These are phyloP conservation scores for Potamarius usumacintae DNA, from an alignment of 2,113 vertebrate species.

Conservation along the genomic window DNA sequence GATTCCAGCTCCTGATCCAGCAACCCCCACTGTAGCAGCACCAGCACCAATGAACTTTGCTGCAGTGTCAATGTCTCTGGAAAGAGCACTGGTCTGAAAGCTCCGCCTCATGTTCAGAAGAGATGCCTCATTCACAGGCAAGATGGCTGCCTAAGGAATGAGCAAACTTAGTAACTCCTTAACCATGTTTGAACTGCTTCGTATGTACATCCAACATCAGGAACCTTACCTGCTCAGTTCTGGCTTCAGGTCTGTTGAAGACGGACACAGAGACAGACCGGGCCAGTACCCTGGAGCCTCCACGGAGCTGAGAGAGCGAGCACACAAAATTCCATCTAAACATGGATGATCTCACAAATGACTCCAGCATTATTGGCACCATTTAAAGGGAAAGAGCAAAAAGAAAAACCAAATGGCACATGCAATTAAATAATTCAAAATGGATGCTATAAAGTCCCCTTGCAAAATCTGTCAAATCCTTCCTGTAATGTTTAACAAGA, in stretches of 20 bases:
- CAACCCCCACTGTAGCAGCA: conserved; percentile 79
- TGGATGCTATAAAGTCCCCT: neutral
- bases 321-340: neutral
- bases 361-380: neutral
- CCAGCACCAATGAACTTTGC: conserved; percentile 80
- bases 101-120: conserved; percentile 60
- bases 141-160: conserved; percentile 52
- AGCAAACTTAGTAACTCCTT: neutral
- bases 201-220: neutral
- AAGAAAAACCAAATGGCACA: neutral
- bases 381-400: neutral
- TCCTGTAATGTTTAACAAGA: neutral
- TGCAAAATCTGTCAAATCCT: neutral
- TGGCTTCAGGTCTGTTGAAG: conserved; percentile 72
- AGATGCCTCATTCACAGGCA: conserved; percentile 63
- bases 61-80: conserved; percentile 77
- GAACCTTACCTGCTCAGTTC: conserved; percentile 67
- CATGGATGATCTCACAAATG: neutral
- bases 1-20: conserved; percentile 78
- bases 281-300: conserved; percentile 75
- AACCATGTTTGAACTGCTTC: neutral
- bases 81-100: conserved; percentile 74
- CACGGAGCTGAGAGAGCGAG: conserved; percentile 66
- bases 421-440: neutral
- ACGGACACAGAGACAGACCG: conserved; percentile 71